These are phyloP conservation scores for Epinephelus malabaricus DNA, from an alignment of 2,797 vertebrate genomes.

Conservation along the genomic window DNA sequence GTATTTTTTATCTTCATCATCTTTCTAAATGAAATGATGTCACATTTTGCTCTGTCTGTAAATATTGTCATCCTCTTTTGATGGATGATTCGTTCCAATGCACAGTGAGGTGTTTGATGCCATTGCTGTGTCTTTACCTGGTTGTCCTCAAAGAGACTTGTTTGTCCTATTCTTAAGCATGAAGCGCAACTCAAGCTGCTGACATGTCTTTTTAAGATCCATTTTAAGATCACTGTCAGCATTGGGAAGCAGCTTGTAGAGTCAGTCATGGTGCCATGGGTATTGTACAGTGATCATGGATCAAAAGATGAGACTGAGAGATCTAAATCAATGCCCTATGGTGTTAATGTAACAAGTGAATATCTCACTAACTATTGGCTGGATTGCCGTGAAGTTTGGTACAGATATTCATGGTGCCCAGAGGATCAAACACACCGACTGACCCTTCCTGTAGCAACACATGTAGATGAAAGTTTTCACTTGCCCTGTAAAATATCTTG, in stretches of 20 bases:
- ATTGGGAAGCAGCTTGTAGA: neutral
- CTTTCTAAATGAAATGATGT: neutral
- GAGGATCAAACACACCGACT: neutral
- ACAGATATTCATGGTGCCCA: neutral
- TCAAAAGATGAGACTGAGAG: neutral
- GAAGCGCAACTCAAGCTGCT: conserved; percentile 6
- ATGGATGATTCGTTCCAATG: neutral
- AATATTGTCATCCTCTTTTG: neutral
- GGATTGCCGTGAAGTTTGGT: neutral
- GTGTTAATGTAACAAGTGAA: neutral
- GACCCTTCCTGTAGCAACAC: neutral
- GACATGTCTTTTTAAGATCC: neutral
- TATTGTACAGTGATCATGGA: neutral
- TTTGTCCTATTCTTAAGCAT: neutral
- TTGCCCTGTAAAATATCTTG: neutral
- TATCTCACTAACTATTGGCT: neutral
- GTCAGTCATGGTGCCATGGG: neutral
- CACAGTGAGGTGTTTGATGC: neutral
- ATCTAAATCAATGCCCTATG: neutral
- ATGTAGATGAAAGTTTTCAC: neutral
- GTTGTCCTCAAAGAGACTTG: neutral
- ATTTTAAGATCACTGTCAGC: neutral
- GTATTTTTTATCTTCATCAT: neutral
- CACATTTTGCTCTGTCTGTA: neutral
- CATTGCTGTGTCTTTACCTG: neutral